phyloP scores from a whole-genome alignment of 2,113 vertebrate species.

The Sinocyclocheilus maitianheensis region DNA sequence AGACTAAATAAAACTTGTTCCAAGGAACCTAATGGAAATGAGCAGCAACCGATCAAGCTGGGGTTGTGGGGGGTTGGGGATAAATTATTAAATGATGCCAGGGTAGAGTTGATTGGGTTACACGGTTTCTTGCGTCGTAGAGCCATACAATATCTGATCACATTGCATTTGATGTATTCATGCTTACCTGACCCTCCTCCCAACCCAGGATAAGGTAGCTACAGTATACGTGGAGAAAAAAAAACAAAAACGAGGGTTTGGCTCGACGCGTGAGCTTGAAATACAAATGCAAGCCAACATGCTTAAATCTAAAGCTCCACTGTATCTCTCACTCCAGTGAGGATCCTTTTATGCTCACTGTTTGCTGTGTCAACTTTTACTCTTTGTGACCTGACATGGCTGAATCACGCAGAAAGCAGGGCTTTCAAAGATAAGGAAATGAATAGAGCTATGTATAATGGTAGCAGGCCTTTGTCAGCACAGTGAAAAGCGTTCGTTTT shows the following conservation, averaged over 20 bases:
- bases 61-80: constrained; percentile 52
- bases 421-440: constrained; percentile 4
- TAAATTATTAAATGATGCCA: constrained; percentile 71
- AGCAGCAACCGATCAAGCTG: constrained; percentile 44
- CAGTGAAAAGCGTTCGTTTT: background rate
- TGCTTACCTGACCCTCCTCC: constrained; percentile 34
- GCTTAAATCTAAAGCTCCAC: background rate
- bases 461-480: background rate
- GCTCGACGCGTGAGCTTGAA: background rate
- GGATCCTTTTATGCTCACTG: background rate
- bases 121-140: constrained; percentile 58
- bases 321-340: background rate
- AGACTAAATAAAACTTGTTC: constrained; percentile 53
- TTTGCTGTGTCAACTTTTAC: constrained; percentile 24
- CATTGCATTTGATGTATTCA: constrained; percentile 53
- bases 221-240: constrained; percentile 34
- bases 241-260: constrained; percentile 10
- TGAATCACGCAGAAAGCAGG: background rate
- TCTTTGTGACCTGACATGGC: background rate
- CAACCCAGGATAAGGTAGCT: constrained; percentile 40
- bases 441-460: background rate
- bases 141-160: constrained; percentile 67
- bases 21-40: constrained; percentile 50
- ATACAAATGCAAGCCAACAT: background rate
- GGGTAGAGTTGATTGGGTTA: constrained; percentile 72